phyloP scores from a whole-genome alignment of 1,140 invertebrate genomes.

The Brachionus paranguensis region DNA sequence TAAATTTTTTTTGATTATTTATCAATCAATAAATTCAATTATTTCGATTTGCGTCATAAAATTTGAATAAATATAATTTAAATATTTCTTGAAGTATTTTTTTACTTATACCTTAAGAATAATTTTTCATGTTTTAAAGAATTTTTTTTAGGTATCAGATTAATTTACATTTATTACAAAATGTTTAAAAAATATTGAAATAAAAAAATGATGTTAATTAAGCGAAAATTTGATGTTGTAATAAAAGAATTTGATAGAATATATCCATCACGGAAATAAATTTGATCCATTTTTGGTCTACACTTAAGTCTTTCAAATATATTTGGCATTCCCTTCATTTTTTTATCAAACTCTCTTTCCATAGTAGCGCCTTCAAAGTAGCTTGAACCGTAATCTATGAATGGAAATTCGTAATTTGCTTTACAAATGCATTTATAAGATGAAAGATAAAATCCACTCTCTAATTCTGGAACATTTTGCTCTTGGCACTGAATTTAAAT shows the following conservation, averaged over 20 bases:
- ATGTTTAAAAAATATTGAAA: background rate
- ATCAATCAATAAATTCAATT: no score
- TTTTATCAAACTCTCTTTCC: slow-evolving; percentile 37
- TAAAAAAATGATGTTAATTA: background rate
- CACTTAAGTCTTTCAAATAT: slow-evolving; percentile 33
- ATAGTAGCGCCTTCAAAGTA: slow-evolving; percentile 39
- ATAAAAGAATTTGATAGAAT: background rate
- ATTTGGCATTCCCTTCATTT: slow-evolving; percentile 30
- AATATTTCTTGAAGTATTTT: no score
- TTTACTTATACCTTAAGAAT: no score
- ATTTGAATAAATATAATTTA: no score
- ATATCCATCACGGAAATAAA: background rate
- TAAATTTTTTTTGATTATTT: no score
- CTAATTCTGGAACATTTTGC: slow-evolving; percentile 34
- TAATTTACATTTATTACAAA: background rate
- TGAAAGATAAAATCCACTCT: slow-evolving; percentile 31
- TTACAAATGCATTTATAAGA: slow-evolving; percentile 28
- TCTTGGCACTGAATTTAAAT: background rate
- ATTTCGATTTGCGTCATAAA: no score
- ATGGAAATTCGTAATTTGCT: slow-evolving; percentile 37
- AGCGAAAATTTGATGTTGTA: background rate
- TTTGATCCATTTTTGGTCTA: slow-evolving; percentile 10
- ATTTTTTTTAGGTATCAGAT: no score
- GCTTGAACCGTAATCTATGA: slow-evolving; percentile 37
- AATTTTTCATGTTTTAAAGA: no score